Conservation (phyloP, 1,140 invertebrate genomes). For the Trinorchestia longiramus region DNA sequence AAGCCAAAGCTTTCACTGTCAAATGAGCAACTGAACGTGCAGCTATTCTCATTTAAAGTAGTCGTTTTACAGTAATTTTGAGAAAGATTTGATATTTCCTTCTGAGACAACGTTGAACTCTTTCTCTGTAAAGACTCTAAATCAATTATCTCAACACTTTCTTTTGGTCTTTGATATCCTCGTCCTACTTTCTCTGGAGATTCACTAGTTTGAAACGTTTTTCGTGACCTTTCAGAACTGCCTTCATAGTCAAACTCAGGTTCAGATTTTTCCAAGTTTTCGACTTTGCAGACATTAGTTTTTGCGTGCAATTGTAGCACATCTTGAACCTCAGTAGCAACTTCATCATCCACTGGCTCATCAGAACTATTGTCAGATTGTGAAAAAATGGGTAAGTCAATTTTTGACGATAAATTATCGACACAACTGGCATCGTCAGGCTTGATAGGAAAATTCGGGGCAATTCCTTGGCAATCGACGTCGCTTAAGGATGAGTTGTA, state of each 20-base stretch:
- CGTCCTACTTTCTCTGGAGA: neutral
- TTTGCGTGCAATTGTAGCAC: too few species aligned
- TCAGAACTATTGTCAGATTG: neutral
- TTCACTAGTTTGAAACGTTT: neutral
- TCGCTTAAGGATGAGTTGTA: neutral
- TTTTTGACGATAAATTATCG: neutral
- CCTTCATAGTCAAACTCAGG: neutral
- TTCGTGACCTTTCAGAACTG: neutral
- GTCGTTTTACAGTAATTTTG: neutral
- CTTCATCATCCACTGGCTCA: neutral
- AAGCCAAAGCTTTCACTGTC: conserved; percentile 6
- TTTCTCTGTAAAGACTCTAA: neutral
- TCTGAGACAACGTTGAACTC: neutral
- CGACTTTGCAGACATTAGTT: neutral
- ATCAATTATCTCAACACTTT: neutral
- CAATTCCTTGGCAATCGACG: neutral
- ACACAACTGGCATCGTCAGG: neutral
- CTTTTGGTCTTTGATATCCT: neutral
- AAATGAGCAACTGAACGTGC: neutral
- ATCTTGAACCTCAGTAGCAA: neutral
- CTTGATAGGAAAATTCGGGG: neutral
- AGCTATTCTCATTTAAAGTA: neutral
- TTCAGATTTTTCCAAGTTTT: neutral
- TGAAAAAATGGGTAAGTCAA: too few species aligned
- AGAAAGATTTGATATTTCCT: neutral